Conservation (phyloP, 2,113 vertebrate genomes). For the Pterocles orientalis region DNA sequence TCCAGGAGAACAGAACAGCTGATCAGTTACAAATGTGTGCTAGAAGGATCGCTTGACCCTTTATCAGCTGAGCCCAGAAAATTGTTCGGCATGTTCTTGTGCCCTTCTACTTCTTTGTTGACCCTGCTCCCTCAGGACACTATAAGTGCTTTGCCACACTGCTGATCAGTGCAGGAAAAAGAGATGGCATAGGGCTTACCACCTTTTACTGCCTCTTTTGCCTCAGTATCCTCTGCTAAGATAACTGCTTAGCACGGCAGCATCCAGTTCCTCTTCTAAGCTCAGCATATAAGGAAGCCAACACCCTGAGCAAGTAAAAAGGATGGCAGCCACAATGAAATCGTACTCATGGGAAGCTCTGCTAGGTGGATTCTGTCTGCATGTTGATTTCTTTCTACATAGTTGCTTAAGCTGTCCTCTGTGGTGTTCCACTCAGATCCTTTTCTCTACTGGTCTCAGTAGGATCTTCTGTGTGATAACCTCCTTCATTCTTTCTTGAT, state of each 20-base stretch:
- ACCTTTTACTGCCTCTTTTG: not conserved
- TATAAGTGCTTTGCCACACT: not conserved
- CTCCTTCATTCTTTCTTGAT: not conserved
- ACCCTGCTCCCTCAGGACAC: not conserved
- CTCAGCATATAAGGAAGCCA: not conserved
- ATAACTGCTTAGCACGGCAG: not conserved
- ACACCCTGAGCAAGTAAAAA: not conserved
- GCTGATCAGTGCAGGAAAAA: not conserved
- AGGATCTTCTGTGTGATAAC: not conserved
- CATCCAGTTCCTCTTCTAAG: not conserved
- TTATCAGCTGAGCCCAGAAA: accelerated
- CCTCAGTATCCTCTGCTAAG: not conserved
- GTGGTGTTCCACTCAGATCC: not conserved
- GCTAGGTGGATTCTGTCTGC: not conserved
- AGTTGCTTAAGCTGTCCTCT: not conserved
- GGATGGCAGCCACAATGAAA: not conserved
- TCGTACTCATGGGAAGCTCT: not conserved
- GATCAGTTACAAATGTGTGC: not conserved
- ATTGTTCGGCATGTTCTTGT: not conserved
- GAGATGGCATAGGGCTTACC: not conserved
- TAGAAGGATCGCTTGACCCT: not conserved
- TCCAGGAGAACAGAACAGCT: not conserved
- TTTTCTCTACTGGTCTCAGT: not conserved
- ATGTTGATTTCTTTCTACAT: not conserved
- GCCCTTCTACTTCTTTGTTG: not conserved